Base-by-base conservation (phyloP, 2,113 vertebrate genomes). In the Paralichthys olivaceus region DNA sequence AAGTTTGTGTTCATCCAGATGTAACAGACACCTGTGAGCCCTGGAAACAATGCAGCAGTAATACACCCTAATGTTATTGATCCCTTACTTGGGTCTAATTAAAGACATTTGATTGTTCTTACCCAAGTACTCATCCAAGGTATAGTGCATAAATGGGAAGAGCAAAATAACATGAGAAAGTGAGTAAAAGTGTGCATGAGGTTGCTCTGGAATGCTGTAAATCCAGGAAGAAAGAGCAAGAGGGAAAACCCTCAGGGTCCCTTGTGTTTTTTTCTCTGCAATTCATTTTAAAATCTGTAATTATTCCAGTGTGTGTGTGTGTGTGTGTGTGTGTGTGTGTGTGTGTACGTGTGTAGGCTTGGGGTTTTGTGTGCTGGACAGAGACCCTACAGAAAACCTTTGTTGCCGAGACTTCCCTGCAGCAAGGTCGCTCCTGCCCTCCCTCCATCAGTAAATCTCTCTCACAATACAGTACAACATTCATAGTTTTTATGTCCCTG, bases 351-450 rank as follows among this genome's bases (percentile, higher is more conserved):
- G 11, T 79, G 19, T 57, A 5, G 55, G 29, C 80, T 83, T 80
- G 47, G 79, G 83, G 61, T 79, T 60, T 80, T 68, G 32, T 66
- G 64, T 66, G 61, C 75, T 75, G 85, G 84, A 84, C 75, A 85
- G 25, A 84, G 77, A 86, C 76, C 69, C 40, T 68, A 84, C 74
- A 80, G 65, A 79, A 75, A 61, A 57, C 81, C 85, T 91, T 87
- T 91, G 79, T 88, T 72, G 57, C 58, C 53, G 80, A 77, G 58
- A 66, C 67, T 90, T 75, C 78, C 92, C 88, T 82, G 75, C 80
- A 90, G 91, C 91, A 93, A 93, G 92, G 90, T 91, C 72, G 7
- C 77, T 80, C 23, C 59, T 61, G 58, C 45, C 51, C 56, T 83
- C 47, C 34, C 63, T 74, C 56, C 65, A 74, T 72, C 69, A 55